Base-by-base conservation (phyloP, 2,113 vertebrate genomes). In the Spermophilus dauricus region DNA sequence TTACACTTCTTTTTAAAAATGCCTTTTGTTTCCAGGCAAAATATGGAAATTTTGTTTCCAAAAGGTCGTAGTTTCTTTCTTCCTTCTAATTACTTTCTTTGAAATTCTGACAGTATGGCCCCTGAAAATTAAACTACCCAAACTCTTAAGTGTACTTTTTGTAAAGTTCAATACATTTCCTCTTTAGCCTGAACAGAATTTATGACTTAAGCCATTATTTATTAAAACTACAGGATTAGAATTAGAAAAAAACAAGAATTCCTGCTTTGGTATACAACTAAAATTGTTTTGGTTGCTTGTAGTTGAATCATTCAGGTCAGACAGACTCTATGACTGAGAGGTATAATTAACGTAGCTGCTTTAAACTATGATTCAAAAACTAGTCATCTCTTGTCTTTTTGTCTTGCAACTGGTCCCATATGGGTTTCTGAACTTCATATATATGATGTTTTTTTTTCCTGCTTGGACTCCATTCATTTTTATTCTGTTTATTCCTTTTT, bases 1-100 rank as follows among this genome's bases (percentile, higher is more conserved):
- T 78, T 86, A 77, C 0, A 72, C 17, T 56, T 95, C 48, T 56
- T 91, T 92, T 82, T 39, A 45, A 93, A 89, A 97, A 37, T 53
- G 51, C 39, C 34, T 92, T 96, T 94, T 81, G 28, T 94, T 97
- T 95, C 73, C 32, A 95, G 81, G 73, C 16, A 82, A 90, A 96
- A 92, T 95, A 93, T 30, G 34, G 85, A 92, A 92, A 92, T 58
- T 96, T 81, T 82, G 76, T 78, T 97, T 94, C 24, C 0, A 39
- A 97, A 96, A 97, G 93, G 85, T 96, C 81, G 86, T 90, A 51
- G 13, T 77, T 96, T 96, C 72, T 77, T 96, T 96, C 72, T 86
- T 94, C 39, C 69, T 92, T 94, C 58, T 94, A 94, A 91, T 96
- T 95, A 75, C 39, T 56, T 90, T 96, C 65, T 86, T 86, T 78